Percentiles rank a stretch among this genome's conserved stretches.
phyloP scores from a whole-genome alignment of 2,113 vertebrate genomes.

The Tychaedon coryphoeus region DNA sequence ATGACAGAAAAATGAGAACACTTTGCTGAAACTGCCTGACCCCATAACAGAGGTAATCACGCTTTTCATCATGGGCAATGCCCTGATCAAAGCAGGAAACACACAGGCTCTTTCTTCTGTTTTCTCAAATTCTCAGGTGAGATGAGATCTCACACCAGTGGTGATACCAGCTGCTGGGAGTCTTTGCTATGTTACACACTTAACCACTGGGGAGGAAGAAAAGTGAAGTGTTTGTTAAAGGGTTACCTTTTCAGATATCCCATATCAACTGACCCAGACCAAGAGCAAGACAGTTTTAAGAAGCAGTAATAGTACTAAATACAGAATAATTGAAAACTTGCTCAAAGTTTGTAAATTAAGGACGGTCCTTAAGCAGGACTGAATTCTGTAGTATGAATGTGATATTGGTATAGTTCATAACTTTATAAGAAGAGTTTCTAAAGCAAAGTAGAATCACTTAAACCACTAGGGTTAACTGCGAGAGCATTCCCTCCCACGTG shows the following conservation, averaged over 20 bases:
- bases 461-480: rapidly evolving
- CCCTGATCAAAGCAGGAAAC: background rate
- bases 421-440: rapidly evolving
- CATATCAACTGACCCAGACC: background rate
- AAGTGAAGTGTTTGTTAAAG: background rate
- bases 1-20: background rate
- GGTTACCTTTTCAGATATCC: background rate
- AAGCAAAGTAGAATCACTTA: background rate
- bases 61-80: background rate
- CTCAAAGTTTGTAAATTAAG: background rate
- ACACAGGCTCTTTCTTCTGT: background rate
- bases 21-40: background rate
- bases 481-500: background rate
- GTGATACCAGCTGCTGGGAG: background rate
- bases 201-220: background rate
- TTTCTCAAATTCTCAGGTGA: background rate
- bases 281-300: background rate
- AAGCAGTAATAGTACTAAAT: rapidly evolving
- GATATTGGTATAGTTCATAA: rapidly evolving
- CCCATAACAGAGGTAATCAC: background rate
- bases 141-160: background rate
- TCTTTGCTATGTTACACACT: background rate
- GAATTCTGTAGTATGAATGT: rapidly evolving
- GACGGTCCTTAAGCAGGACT: background rate
- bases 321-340: background rate